phyloP scores from a whole-genome alignment of 2,888 invertebrate genomes.

The Lasioglossum lativentre region DNA sequence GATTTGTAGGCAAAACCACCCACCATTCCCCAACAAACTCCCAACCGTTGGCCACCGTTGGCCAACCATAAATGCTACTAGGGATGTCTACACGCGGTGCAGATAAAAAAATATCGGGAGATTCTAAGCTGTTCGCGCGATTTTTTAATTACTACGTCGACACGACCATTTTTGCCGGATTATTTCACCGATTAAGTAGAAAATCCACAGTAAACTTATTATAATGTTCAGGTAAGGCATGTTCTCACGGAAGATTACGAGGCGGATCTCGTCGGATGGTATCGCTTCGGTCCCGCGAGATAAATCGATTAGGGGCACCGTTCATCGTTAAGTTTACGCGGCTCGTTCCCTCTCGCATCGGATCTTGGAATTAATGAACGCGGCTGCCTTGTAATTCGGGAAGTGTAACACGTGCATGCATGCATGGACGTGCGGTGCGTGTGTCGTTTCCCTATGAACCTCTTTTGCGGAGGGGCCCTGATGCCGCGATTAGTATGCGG shows the following conservation, averaged over 20 bases:
- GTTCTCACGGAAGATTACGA: neutral
- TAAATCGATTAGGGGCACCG: slow-evolving; percentile 35
- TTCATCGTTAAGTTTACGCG: slow-evolving; percentile 32
- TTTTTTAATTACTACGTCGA: too few relatives aligned
- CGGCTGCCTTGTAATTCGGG: slow-evolving; percentile 30
- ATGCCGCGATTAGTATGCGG: slow-evolving; percentile 39
- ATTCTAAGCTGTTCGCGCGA: too few relatives aligned
- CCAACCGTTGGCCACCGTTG: too few relatives aligned
- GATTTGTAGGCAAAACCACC: too few relatives aligned
- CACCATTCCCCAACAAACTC: too few relatives aligned
- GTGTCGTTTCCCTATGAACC: slow-evolving; percentile 11
- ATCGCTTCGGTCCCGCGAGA: slow-evolving; percentile 7
- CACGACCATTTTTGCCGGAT: neutral
- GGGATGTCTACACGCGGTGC: too few relatives aligned
- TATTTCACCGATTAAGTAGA: neutral
- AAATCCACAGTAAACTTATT: neutral
- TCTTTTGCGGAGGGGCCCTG: neutral
- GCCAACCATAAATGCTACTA: too few relatives aligned
- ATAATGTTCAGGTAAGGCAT: neutral
- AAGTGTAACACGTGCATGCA: slow-evolving; percentile 2
- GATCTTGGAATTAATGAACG: slow-evolving; percentile 33
- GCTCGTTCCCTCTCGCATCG: slow-evolving; percentile 14
- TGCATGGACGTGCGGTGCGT: slow-evolving; percentile 1
- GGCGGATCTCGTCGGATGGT: neutral
- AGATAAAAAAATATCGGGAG: too few relatives aligned